Conservation (phyloP, 2,113 vertebrate genomes). For the Oryctolagus cuniculus region DNA sequence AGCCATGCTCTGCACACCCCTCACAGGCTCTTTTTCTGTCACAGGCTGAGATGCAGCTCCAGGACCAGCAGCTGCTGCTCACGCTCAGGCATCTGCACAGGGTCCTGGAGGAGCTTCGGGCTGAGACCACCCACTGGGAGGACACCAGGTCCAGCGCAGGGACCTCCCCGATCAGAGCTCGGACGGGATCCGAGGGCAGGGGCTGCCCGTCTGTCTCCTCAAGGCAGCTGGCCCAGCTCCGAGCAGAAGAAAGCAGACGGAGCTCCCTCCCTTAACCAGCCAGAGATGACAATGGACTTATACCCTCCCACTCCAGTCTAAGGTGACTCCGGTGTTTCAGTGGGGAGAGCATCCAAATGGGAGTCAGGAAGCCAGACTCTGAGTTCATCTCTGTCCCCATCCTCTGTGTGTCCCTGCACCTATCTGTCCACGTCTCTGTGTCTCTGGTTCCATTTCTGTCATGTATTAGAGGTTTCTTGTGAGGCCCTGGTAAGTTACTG, state of each 20-base stretch:
- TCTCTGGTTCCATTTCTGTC: slow-evolving; percentile 15
- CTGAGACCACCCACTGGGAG: slow-evolving; percentile 55
- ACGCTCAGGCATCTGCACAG: slow-evolving; percentile 91
- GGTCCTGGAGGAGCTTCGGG: slow-evolving; percentile 90
- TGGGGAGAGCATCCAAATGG: not conserved
- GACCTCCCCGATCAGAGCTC: slow-evolving; percentile 77
- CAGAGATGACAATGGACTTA: not conserved
- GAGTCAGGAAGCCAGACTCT: not conserved
- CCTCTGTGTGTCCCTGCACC: not conserved
- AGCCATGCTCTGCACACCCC: too few relatives aligned
- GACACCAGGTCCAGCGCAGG: slow-evolving; percentile 69
- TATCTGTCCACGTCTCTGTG: not conserved
- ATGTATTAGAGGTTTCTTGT: not conserved
- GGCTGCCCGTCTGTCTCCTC: not conserved
- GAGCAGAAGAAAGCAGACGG: slow-evolving; percentile 81
- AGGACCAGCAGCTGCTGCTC: slow-evolving; percentile 91
- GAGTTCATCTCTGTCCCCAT: not conserved
- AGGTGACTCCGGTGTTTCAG: not conserved
- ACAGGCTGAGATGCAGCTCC: slow-evolving; percentile 93
- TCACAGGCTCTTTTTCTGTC: slow-evolving; percentile 7
- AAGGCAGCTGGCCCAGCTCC: not conserved
- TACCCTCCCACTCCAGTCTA: not conserved
- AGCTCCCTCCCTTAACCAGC: slow-evolving; percentile 88
- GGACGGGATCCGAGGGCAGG: slow-evolving; percentile 85
- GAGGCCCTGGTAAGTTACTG: not conserved